Evolutionary conservation across 2,797 vertebrate genomes (phyloP).

Genomic region (Mionectes olivaceus): DNA sequence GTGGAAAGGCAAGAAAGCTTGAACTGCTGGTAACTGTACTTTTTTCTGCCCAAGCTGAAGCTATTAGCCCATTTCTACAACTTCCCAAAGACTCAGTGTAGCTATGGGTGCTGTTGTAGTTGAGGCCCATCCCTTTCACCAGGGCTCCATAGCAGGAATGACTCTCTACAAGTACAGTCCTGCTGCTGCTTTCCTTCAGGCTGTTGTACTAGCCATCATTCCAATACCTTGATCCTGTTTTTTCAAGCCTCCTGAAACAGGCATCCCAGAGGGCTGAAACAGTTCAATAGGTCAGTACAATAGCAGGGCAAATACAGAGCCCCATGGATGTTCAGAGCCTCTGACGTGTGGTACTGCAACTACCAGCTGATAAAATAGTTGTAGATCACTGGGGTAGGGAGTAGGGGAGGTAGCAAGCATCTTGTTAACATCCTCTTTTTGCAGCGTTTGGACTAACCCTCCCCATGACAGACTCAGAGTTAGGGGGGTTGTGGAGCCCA

Average conservation of each 20-base stretch:
- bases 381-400: background rate
- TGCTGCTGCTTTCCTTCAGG: background rate
- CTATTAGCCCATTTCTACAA: background rate
- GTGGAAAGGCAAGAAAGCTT: background rate
- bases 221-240: background rate
- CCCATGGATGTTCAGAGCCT: background rate
- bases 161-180: background rate
- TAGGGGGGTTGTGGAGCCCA: background rate
- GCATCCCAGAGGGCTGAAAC: background rate
- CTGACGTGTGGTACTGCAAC: background rate
- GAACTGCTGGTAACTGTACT: background rate
- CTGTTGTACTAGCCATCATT: background rate
- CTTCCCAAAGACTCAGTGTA: background rate
- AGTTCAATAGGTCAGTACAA: background rate
- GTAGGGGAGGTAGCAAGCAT: background rate
- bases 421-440: background rate
- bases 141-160: background rate
- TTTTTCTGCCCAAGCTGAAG: background rate
- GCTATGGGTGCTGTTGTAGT: background rate
- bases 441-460: background rate
- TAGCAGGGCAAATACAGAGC: background rate
- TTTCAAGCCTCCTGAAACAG: background rate
- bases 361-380: constrained; percentile 51
- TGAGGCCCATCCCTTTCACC: background rate
- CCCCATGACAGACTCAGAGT: background rate